Percentiles rank a stretch among this genome's conserved stretches.
These are phyloP conservation scores for Sebastes jordani DNA, from an alignment of 2,797 vertebrate genomes.

Conservation along the genomic window DNA sequence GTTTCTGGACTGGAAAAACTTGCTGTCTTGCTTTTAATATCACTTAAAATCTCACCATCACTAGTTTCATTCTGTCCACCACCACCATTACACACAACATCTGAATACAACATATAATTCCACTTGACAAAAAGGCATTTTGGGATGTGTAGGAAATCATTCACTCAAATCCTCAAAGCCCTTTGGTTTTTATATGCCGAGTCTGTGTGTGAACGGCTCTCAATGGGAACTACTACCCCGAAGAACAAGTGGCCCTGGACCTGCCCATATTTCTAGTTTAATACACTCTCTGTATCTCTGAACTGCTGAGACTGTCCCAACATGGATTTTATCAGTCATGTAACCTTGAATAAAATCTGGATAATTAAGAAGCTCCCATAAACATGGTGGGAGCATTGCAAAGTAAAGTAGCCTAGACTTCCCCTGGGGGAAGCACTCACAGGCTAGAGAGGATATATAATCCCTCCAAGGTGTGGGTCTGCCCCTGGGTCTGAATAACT, in stretches of 20 bases:
- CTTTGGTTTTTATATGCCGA: neutral
- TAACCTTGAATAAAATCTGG: neutral
- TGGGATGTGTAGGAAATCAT: neutral
- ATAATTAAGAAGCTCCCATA: neutral
- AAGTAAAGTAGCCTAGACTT: neutral
- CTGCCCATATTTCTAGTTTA: neutral
- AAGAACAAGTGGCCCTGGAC: neutral
- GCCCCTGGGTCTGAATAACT: neutral
- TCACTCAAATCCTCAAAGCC: neutral
- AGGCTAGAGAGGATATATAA: neutral
- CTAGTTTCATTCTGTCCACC: neutral
- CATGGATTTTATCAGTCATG: neutral
- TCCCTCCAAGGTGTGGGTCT: constrained; percentile 4
- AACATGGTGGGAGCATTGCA: neutral
- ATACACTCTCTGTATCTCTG: neutral
- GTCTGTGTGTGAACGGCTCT: neutral
- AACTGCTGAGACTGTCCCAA: neutral
- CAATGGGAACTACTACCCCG: neutral
- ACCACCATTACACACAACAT: neutral
- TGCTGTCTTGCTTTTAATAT: neutral
- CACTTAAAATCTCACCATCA: neutral
- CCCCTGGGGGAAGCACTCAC: neutral
- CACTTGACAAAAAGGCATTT: neutral
- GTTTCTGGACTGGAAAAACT: neutral
- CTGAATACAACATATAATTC: neutral